Conservation (phyloP, 2,113 vertebrate genomes). For the Spea multiplicata region DNA sequence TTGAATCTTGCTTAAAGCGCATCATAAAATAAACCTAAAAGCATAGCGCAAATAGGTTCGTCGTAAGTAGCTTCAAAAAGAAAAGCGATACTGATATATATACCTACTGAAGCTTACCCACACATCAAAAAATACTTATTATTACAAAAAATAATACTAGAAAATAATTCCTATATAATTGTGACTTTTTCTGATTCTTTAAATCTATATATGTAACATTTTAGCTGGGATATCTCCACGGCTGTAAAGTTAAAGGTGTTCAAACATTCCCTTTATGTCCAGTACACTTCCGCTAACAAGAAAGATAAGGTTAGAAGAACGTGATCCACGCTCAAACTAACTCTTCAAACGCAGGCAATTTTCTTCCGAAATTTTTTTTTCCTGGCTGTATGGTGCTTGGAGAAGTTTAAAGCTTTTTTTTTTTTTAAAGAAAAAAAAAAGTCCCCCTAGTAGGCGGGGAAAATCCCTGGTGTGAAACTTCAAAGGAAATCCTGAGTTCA, state of each 20-base stretch:
- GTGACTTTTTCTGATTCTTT: no score
- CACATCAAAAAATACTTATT: no score
- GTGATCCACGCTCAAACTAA: conserved; percentile 26
- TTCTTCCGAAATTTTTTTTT: conserved; percentile 46
- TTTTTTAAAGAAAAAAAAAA: conserved; percentile 42
- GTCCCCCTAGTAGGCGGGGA: conserved; percentile 61
- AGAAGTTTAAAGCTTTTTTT: conserved; percentile 52
- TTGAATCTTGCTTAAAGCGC: no score
- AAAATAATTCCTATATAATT: no score
- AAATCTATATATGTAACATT: no score
- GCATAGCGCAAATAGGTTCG: no score
- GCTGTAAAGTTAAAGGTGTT: conserved; percentile 7
- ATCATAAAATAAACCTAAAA: no score
- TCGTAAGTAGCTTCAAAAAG: no score
- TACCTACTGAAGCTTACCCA: no score
- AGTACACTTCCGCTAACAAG: conserved; percentile 9
- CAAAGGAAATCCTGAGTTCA: conserved; percentile 67
- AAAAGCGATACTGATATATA: no score
- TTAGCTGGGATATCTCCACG: neutral
- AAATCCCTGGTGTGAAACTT: conserved; percentile 68
- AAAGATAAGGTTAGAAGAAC: conserved; percentile 30
- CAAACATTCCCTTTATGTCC: conserved; percentile 22
- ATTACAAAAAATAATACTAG: no score
- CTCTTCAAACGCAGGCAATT: conserved; percentile 38
- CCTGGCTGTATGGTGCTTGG: conserved; percentile 45